Conservation (phyloP, 30 jellyfish, hydroid and myxozoan species). For the Mastigias papua region DNA sequence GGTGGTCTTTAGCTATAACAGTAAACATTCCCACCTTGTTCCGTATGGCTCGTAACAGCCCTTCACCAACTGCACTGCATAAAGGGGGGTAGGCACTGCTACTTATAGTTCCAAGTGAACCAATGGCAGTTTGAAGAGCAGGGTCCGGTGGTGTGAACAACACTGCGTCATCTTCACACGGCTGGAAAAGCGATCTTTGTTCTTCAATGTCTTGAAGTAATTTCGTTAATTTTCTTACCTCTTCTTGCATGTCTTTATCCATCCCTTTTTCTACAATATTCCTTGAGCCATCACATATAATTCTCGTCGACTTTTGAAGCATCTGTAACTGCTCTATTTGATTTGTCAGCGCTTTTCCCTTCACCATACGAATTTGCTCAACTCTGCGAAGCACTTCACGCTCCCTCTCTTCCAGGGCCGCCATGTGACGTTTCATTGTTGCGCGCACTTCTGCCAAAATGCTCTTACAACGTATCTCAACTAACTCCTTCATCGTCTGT, state of each 20-base stretch:
- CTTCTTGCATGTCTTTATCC: conserved; percentile 65
- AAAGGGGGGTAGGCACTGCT: conserved; percentile 99
- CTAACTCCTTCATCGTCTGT: conserved; percentile 82
- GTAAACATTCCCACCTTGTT: conserved; percentile 94
- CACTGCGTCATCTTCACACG: conserved; percentile 97
- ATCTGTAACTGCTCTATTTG: conserved; percentile 85
- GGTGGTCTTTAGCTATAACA: conserved; percentile 98
- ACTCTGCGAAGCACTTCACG: conserved; percentile 89
- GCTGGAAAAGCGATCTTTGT: conserved; percentile 73
- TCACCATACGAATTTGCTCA: conserved; percentile 93
- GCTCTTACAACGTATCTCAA: conserved; percentile 84
- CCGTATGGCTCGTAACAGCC: conserved; percentile 87
- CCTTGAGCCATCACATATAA: conserved; percentile 81
- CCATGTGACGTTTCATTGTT: conserved; percentile 94
- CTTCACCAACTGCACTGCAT: conserved; percentile 99
- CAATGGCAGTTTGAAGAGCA: conserved; percentile 97
- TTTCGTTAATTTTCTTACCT: conserved; percentile 47
- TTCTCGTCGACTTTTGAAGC: conserved; percentile 41
- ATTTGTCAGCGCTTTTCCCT: conserved; percentile 79
- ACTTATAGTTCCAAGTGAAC: conserved; percentile 93
- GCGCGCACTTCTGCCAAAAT: conserved; percentile 83
- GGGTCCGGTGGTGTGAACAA: conserved; percentile 98
- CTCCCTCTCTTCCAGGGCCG: conserved; percentile 97
- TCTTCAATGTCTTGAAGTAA: conserved; percentile 71
- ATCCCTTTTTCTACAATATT: conserved; percentile 57